Conservation (phyloP, 2,113 vertebrate species). For the Rallus limicola region DNA sequence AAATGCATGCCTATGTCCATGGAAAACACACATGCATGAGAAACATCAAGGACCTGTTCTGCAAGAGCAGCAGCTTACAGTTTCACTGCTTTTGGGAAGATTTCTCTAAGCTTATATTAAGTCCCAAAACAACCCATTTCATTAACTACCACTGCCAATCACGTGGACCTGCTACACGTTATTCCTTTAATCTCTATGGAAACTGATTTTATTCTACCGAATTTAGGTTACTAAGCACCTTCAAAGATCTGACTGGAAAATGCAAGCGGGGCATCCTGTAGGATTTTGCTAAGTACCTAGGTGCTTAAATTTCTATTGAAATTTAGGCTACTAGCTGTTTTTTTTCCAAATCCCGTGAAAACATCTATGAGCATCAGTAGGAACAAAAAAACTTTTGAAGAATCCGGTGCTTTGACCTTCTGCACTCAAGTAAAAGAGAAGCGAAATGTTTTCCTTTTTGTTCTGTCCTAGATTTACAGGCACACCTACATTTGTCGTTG, state of each 20-base stretch:
- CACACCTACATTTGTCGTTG: neutral
- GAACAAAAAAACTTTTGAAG: neutral
- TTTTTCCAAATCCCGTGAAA: neutral
- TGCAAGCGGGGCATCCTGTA: neutral
- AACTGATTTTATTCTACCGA: neutral
- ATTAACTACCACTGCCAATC: neutral
- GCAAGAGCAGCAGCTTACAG: conserved; percentile 1
- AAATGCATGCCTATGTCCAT: conserved; percentile 32
- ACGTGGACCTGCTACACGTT: neutral
- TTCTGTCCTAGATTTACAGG: neutral
- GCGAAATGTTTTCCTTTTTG: neutral
- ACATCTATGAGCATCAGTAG: neutral
- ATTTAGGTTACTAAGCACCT: neutral
- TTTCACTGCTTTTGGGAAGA: conserved; percentile 15
- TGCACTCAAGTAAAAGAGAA: neutral
- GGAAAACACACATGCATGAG: conserved; percentile 38
- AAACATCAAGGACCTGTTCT: neutral
- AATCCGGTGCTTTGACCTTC: neutral
- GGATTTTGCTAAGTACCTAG: neutral
- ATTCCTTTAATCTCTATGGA: conserved; percentile 18
- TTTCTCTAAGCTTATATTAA: neutral
- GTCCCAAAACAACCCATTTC: neutral
- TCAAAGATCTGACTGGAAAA: conserved; percentile 24
- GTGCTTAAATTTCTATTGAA: neutral
- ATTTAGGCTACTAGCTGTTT: neutral